phyloP scores from a whole-genome alignment of 2,113 vertebrate species.

The Serilophus lunatus region DNA sequence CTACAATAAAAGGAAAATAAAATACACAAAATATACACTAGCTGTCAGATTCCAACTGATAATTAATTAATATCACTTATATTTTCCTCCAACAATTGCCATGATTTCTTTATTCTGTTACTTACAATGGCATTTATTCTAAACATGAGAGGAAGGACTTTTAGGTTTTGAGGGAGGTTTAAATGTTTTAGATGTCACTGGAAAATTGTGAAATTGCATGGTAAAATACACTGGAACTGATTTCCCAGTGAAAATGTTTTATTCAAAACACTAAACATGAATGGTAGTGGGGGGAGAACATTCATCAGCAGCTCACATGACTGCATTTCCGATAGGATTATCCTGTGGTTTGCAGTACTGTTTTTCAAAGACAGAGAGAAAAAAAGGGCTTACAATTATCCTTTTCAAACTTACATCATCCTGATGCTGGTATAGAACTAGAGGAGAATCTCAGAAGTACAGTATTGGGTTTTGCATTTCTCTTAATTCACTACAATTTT shows the following conservation, averaged over 20 bases:
- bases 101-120: neutral
- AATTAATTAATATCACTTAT: neutral
- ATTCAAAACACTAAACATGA: neutral
- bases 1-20: neutral
- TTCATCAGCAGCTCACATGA: neutral
- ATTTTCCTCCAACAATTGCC: neutral
- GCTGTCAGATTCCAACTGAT: neutral
- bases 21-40: neutral
- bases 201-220: neutral
- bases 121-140: neutral
- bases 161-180: fast-evolving
- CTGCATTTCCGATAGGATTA: neutral
- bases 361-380: neutral
- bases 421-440: neutral
- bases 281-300: neutral
- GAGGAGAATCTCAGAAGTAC: neutral
- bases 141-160: neutral
- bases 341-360: neutral
- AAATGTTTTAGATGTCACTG: neutral
- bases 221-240: neutral
- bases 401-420: neutral
- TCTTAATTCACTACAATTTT: neutral
- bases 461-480: neutral
- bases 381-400: neutral
- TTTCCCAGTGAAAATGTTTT: neutral